Evolutionary conservation across 2,888 invertebrate species (phyloP), one percentile per base, ranked within the genome.

Genomic region (Prenolepis imparis): DNA sequence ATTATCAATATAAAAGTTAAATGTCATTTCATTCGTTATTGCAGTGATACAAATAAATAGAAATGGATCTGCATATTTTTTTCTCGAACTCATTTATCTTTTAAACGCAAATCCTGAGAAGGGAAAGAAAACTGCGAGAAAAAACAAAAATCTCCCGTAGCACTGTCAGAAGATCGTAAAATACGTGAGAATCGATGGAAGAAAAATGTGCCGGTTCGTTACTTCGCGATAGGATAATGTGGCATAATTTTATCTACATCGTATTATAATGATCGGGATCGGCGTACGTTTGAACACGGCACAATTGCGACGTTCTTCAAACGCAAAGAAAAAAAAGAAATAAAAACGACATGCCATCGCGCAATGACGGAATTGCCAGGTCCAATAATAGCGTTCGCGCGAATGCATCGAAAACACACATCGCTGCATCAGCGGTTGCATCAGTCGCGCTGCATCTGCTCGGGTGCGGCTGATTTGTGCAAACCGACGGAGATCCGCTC

Each of bases 391-490:
- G 80, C 72, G 28, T 32, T 81, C 77, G 80, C 78, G 85, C 64
- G n/a, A 70, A 48, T 64, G 84, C 87, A 85, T 87, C 84, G 52
- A 85, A 88, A 88, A 88, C 84, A 89, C 72, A 87, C 77, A 83
- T 84, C 72, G 55, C 74, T 61, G 75, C 78, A 15, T 36, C 36
- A 36, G 36, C 61, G 61, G 80, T 77, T 85, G 70, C 85, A 67
- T 52, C 67, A 81, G 74, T 67, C 57, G 55, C 82, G 64, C 48
- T 61, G 57, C 80, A 73, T 68, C 66, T 64, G 24, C 32, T 73
- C 55, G 66, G 74, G 75, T 61, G 67, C 68, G 28, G 55, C 59
- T 66, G 70, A 77, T 84, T 70, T 82, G n/a, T 55, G 32, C 63
- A 70, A 85, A 84, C 75, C 44, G n/a, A n/a, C 28, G 3, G 28